phyloP scores from a whole-genome alignment of 1,140 invertebrate species.

The Coptotermes formosanus region DNA sequence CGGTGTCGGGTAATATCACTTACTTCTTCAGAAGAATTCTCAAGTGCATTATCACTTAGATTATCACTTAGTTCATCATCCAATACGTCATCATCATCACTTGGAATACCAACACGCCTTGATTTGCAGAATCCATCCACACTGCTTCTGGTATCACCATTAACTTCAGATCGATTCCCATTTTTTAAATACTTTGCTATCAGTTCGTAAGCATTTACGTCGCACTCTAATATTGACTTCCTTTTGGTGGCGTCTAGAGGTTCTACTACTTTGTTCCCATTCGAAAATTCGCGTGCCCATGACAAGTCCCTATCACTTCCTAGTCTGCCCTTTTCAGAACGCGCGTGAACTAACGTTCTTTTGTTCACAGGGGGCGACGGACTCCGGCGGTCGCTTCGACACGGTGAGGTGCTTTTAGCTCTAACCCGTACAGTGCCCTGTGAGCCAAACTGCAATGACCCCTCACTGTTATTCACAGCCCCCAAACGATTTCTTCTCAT shows the following conservation, averaged over 20 bases:
- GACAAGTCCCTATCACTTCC: constrained; percentile 26
- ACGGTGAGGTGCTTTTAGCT: constrained; percentile 26
- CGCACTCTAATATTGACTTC: constrained; percentile 77
- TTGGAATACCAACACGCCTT: constrained; percentile 38
- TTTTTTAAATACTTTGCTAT: constrained; percentile 48
- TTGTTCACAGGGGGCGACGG: background rate
- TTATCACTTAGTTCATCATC: constrained; percentile 46
- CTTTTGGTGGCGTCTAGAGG: constrained; percentile 43
- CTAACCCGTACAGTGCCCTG: background rate
- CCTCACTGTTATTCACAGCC: background rate
- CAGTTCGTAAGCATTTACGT: constrained; percentile 82
- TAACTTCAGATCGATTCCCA: constrained; percentile 19
- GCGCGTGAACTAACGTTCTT: background rate
- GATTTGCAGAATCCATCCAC: constrained; percentile 45
- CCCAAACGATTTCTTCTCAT: constrained; percentile 69
- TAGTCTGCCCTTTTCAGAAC: background rate
- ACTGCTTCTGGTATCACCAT: background rate
- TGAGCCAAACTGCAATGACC: background rate
- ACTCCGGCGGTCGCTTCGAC: background rate
- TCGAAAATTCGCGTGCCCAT: background rate
- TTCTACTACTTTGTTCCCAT: constrained; percentile 15
- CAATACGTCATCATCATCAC: constrained; percentile 22
- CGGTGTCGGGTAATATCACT: constrained; percentile 29
- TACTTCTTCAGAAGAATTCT: constrained; percentile 37
- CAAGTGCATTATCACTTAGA: constrained; percentile 54